phyloP scores from a whole-genome alignment of 2,113 vertebrate species.

The Oryzias curvinotus region DNA sequence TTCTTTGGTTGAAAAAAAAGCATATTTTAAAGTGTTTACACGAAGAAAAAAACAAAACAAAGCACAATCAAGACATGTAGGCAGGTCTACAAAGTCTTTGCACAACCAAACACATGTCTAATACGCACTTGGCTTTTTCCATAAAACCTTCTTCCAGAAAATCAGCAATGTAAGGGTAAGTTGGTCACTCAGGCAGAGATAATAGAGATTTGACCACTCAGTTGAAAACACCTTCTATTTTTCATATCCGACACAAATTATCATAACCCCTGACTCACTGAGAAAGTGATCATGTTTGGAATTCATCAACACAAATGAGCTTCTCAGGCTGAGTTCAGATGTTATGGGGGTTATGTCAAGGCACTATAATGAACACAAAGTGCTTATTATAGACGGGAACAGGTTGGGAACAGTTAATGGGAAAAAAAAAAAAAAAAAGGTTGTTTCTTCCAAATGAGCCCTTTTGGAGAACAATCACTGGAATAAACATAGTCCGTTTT shows the following conservation, averaged over 20 bases:
- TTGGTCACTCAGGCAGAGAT: slow-evolving; percentile 14
- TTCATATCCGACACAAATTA: slow-evolving; percentile 22
- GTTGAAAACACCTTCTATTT: slow-evolving; percentile 24
- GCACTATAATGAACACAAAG: slow-evolving; percentile 70
- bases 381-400: slow-evolving; percentile 49
- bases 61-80: too few species aligned
- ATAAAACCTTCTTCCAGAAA: too few species aligned
- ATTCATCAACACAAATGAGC: slow-evolving; percentile 24
- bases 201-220: slow-evolving; percentile 12
- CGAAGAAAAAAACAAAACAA: too few species aligned
- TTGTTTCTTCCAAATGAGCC: slow-evolving; percentile 34
- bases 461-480: slow-evolving; percentile 48
- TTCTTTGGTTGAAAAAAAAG: too few species aligned
- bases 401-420: slow-evolving; percentile 2
- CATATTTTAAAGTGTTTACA: too few species aligned
- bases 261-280: background rate
- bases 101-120: too few species aligned
- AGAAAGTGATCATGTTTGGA: slow-evolving; percentile 3
- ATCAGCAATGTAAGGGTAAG: too few species aligned
- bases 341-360: slow-evolving; percentile 49
- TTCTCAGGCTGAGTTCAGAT: slow-evolving; percentile 20
- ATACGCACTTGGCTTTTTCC: too few species aligned
- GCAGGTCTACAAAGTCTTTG: too few species aligned
- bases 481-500: too few species aligned
- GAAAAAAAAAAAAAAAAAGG: background rate